Conservation (phyloP, 2,113 vertebrate genomes). For the Garra rufa region DNA sequence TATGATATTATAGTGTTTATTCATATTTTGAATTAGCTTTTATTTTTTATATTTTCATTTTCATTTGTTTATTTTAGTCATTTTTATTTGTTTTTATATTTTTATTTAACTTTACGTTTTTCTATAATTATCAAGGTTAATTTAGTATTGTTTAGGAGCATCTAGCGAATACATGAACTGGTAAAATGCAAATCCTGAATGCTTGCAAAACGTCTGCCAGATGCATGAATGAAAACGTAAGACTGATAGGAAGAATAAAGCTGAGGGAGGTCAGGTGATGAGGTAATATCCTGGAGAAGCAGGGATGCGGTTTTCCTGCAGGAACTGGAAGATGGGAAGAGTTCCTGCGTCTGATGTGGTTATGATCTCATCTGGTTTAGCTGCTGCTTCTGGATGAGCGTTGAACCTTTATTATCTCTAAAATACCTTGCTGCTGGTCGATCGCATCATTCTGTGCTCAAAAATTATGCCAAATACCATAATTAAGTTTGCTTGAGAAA, state of each 20-base stretch:
- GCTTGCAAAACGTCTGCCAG: neutral
- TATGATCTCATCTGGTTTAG: conserved; percentile 10
- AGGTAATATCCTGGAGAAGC: conserved; percentile 36
- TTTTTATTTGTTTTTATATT: no score
- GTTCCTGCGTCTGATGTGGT: conserved; percentile 22
- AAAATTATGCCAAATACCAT: neutral
- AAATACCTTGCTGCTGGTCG: neutral
- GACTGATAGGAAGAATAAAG: conserved; percentile 38
- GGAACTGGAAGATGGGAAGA: conserved; percentile 51
- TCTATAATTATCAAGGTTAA: no score
- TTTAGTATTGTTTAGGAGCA: no score
- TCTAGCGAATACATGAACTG: neutral
- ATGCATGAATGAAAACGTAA: neutral
- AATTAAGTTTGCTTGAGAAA: no score
- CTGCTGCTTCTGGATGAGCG: neutral
- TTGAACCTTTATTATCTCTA: neutral
- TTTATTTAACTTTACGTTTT: no score
- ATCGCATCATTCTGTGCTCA: neutral
- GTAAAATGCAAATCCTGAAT: neutral
- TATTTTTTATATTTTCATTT: no score
- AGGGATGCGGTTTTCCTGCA: conserved; percentile 56
- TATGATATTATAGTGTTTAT: no score
- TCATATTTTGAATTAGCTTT: no score
- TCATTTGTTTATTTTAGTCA: no score
- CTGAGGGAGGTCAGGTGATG: conserved; percentile 19